Percentiles rank a stretch among this genome's conserved stretches.
Conservation (phyloP, 1,140 invertebrate species). For the Protaetia brevitarsis region DNA sequence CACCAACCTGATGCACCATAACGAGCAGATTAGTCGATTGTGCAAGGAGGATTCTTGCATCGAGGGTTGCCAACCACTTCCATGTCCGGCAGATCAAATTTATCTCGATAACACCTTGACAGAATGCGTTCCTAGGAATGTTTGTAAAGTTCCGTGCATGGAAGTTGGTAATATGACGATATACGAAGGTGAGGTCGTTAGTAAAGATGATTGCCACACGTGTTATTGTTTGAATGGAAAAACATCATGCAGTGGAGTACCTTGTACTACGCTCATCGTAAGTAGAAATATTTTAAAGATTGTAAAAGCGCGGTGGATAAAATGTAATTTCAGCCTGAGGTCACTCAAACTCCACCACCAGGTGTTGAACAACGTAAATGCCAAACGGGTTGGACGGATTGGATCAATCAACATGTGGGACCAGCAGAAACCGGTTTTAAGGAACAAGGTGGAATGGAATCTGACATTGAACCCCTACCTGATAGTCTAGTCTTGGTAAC, state of each 20-base stretch:
- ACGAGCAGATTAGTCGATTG: slow-evolving; percentile 52
- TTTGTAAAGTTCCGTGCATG: slow-evolving; percentile 69
- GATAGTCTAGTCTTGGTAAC: slow-evolving; percentile 53
- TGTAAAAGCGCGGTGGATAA: too few species aligned
- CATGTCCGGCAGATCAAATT: slow-evolving; percentile 67
- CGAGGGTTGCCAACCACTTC: slow-evolving; percentile 72
- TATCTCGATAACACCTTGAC: slow-evolving; percentile 65
- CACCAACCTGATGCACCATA: slow-evolving; percentile 69
- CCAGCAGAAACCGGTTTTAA: slow-evolving; percentile 47
- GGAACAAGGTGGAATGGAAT: slow-evolving; percentile 34
- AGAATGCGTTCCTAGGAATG: slow-evolving; percentile 69
- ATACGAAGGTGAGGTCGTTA: slow-evolving; percentile 75
- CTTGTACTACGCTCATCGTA: slow-evolving; percentile 53
- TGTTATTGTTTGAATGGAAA: slow-evolving; percentile 70
- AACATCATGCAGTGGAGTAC: slow-evolving; percentile 66
- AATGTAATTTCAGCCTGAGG: too few species aligned
- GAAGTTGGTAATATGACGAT: slow-evolving; percentile 63
- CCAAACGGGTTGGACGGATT: slow-evolving; percentile 68
- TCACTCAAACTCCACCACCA: slow-evolving; percentile 40
- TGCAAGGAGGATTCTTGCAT: slow-evolving; percentile 74
- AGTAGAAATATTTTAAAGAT: slow-evolving; percentile 2
- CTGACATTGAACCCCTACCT: slow-evolving; percentile 64
- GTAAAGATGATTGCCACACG: slow-evolving; percentile 71
- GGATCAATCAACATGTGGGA: slow-evolving; percentile 64
- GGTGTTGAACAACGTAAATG: slow-evolving; percentile 52